phyloP scores from a whole-genome alignment of 2,797 vertebrate genomes.

The Alfaro cultratus region DNA sequence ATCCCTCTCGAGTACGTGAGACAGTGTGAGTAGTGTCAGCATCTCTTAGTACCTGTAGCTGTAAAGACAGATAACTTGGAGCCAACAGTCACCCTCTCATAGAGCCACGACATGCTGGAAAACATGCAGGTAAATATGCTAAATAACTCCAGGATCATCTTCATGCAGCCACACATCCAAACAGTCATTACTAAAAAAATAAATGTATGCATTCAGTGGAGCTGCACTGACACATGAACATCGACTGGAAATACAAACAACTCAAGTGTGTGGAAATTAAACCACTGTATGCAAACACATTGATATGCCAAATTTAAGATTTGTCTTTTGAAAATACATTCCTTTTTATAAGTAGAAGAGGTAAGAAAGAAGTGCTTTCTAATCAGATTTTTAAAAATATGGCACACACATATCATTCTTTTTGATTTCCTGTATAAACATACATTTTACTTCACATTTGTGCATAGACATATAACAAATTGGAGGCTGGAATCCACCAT shows the following conservation, averaged over 20 bases:
- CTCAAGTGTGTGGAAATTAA: background rate
- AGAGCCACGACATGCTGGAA: background rate
- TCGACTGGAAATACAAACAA: background rate
- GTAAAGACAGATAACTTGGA: conserved; percentile 32
- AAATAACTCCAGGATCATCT: background rate
- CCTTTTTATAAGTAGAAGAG: conserved; percentile 5
- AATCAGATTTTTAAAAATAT: conserved; percentile 24
- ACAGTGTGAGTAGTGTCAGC: conserved; percentile 51
- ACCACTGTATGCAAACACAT: background rate
- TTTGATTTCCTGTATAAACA: background rate
- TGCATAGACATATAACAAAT: background rate
- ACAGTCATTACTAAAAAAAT: background rate
- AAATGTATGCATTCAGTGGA: background rate
- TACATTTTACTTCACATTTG: background rate
- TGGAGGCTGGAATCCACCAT: background rate
- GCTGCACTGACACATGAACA: background rate
- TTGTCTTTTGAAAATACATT: conserved; percentile 22
- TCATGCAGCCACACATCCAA: background rate
- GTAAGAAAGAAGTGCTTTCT: conserved; percentile 23
- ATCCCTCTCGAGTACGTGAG: conserved; percentile 27
- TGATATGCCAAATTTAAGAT: conserved; percentile 21
- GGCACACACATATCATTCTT: background rate
- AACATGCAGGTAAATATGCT: background rate
- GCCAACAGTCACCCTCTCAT: conserved; percentile 24
- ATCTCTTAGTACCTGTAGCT: conserved; percentile 59